Conservation (phyloP, 2,113 vertebrate genomes). For the Epinephelus lanceolatus region DNA sequence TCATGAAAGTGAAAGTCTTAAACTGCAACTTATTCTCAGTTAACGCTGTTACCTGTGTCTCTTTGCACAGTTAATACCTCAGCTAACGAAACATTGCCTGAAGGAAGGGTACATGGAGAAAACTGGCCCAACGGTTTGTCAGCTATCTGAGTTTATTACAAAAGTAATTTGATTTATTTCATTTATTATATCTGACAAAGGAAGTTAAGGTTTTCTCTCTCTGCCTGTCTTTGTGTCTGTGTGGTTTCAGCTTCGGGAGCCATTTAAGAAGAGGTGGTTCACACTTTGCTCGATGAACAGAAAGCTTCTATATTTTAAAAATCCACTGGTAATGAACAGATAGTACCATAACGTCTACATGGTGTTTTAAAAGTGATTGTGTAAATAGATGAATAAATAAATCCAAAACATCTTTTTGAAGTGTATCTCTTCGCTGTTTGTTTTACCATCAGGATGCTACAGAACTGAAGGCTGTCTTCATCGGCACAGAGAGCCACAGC, state of each 20-base stretch:
- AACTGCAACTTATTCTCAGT: not conserved
- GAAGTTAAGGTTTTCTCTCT: not conserved
- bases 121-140: slow-evolving; percentile 93
- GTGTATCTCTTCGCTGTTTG: not conserved
- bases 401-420: not conserved
- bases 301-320: slow-evolving; percentile 93
- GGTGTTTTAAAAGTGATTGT: not conserved
- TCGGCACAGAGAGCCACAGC: slow-evolving; percentile 87
- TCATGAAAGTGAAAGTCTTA: not conserved
- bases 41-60: not conserved
- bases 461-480: slow-evolving; percentile 90
- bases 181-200: not conserved
- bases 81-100: slow-evolving; percentile 87
- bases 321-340: slow-evolving; percentile 88
- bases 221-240: slow-evolving; percentile 6
- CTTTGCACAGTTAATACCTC: slow-evolving; percentile 87
- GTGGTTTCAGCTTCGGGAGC: slow-evolving; percentile 88
- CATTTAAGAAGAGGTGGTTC: slow-evolving; percentile 95
- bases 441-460: slow-evolving; percentile 87
- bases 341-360: not conserved
- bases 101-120: slow-evolving; percentile 98
- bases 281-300: slow-evolving; percentile 89
- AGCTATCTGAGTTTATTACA: not conserved
- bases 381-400: not conserved
- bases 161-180: not conserved